Percentiles rank a stretch among this genome's conserved stretches.
phyloP scores from a whole-genome alignment of 2,113 vertebrate genomes.

The Grallaria varia region DNA sequence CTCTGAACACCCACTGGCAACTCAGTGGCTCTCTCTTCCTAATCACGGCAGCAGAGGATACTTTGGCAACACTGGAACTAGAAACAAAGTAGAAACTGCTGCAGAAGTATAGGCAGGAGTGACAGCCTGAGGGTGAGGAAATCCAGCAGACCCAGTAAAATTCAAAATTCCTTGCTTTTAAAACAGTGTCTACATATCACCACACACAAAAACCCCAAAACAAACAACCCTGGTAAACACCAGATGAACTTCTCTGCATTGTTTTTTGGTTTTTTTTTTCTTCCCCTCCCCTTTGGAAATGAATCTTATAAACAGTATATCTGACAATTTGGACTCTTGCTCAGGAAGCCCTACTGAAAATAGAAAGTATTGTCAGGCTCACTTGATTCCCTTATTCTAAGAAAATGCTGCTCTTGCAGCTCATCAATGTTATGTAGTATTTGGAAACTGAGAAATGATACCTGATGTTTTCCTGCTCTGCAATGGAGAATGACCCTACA shows the following conservation, averaged over 20 bases:
- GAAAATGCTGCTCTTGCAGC: neutral
- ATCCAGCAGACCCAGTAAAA: neutral
- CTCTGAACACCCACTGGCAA: rapidly evolving
- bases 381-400: neutral
- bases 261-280: neutral
- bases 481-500: neutral
- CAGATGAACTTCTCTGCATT: neutral
- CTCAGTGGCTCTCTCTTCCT: neutral
- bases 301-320: neutral
- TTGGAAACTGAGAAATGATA: neutral
- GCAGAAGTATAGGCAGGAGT: neutral
- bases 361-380: neutral
- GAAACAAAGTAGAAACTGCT: neutral
- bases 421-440: neutral
- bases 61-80: neutral
- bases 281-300: neutral
- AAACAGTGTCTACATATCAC: neutral
- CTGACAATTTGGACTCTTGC: neutral
- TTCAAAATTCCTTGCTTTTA: neutral
- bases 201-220: neutral
- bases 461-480: rapidly evolving
- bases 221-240: neutral
- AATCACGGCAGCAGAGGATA: rapidly evolving
- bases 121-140: neutral
- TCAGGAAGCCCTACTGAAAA: neutral